Percentiles rank a stretch among this genome's conserved stretches.
phyloP scores from a whole-genome alignment of 2,113 vertebrate species.

The Aptenodytes forsteri region DNA sequence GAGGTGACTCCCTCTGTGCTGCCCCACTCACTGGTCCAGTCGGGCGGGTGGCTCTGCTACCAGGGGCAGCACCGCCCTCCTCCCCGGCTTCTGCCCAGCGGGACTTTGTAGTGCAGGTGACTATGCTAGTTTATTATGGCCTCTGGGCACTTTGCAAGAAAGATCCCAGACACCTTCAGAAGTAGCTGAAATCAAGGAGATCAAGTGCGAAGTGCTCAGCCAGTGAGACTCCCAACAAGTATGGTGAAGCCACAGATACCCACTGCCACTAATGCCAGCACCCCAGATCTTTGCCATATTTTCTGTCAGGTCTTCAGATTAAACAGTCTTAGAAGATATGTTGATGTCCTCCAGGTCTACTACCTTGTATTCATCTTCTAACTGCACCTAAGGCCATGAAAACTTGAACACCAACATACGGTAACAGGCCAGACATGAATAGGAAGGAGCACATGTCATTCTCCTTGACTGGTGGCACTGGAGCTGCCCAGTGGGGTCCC shows the following conservation, averaged over 20 bases:
- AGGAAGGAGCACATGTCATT: neutral
- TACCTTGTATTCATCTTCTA: neutral
- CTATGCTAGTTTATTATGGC: conserved; percentile 3
- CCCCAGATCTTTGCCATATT: neutral
- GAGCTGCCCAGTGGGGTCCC: neutral
- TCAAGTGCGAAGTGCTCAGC: neutral
- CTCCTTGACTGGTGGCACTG: neutral
- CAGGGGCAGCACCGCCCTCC: neutral
- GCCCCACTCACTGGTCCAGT: neutral
- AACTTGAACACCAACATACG: neutral
- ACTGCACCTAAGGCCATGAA: neutral
- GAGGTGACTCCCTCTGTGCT: neutral
- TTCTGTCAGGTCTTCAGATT: neutral
- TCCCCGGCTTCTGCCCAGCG: neutral
- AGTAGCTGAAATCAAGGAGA: neutral
- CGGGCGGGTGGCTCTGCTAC: neutral
- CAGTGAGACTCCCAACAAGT: neutral
- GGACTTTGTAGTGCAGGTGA: conserved; percentile 43
- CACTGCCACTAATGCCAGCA: neutral
- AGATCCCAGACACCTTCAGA: conserved; percentile 11
- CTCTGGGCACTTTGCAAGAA: neutral
- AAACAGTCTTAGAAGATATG: neutral
- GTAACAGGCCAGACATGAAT: neutral
- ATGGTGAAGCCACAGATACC: neutral
- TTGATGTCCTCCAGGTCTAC: neutral